These are phyloP conservation scores for Trisateles emortualis DNA, from an alignment of 2,888 invertebrate species.

Conservation along the genomic window DNA sequence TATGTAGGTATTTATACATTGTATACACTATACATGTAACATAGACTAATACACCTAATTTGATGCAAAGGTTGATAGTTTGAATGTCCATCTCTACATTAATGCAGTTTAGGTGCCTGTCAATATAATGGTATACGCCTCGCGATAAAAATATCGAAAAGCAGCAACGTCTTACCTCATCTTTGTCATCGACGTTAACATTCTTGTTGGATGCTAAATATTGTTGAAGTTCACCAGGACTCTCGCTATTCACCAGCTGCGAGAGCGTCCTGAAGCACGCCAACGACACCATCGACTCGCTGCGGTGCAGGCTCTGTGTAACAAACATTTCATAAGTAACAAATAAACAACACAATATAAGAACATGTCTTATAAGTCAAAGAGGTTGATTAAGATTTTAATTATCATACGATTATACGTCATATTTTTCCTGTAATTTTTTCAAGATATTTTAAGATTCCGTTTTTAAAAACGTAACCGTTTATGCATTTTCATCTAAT, in stretches of 20 bases:
- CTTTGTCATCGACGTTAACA: slow-evolving; percentile 94
- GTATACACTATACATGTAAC: no score
- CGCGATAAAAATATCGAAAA: not conserved
- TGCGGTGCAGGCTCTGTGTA: slow-evolving; percentile 93
- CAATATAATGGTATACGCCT: no score
- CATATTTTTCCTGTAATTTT: slow-evolving; percentile 8
- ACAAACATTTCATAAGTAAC: slow-evolving; percentile 17
- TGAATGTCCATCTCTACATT: no score
- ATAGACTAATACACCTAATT: no score
- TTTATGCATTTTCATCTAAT: not conserved
- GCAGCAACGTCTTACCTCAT: slow-evolving; percentile 89
- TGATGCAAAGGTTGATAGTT: no score
- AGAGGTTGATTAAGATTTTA: not conserved
- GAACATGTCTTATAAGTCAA: not conserved
- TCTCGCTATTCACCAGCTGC: slow-evolving; percentile 93
- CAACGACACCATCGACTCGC: slow-evolving; percentile 96
- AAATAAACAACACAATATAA: not conserved
- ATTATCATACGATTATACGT: not conserved
- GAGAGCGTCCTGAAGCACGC: slow-evolving; percentile 93
- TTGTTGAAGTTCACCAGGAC: slow-evolving; percentile 92
- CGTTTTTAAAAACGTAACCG: not conserved
- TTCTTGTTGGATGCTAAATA: slow-evolving; percentile 94
- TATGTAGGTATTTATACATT: no score
- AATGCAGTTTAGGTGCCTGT: no score
- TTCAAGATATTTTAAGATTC: slow-evolving; percentile 11